A percentile compares a stretch with the other conserved stretches of the same genome.
phyloP scores from a whole-genome alignment of 2,888 invertebrate genomes.

The Hypsopygia costalis region DNA sequence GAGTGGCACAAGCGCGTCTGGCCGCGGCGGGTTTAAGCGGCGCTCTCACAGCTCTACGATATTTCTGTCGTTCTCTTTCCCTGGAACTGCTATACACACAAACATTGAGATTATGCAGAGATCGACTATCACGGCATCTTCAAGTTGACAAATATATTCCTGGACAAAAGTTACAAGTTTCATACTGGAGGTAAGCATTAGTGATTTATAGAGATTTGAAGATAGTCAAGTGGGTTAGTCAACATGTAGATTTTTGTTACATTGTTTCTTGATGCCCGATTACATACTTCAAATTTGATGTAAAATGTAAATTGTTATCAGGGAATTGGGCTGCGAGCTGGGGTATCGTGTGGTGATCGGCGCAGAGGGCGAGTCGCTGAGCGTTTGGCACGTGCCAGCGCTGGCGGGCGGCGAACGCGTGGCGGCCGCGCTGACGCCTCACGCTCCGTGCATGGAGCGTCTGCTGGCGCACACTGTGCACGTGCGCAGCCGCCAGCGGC shows the following conservation, averaged over 20 bases:
- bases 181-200: conserved; percentile 91
- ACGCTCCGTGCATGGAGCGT: conserved; percentile 96
- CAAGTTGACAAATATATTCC: conserved; percentile 95
- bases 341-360: conserved; percentile 94
- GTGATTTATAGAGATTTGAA: too few relatives aligned
- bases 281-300: too few relatives aligned
- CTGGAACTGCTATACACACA: conserved; percentile 94
- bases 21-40: conserved; percentile 89
- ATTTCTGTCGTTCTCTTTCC: conserved; percentile 97
- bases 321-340: conserved; percentile 90
- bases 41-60: conserved; percentile 84
- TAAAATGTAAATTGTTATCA: conserved; percentile 21
- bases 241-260: too few relatives aligned
- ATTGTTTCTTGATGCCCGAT: too few relatives aligned
- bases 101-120: conserved; percentile 91
- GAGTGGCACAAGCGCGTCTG: conserved; percentile 94
- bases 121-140: conserved; percentile 93
- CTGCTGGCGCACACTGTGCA: conserved; percentile 97
- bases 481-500: conserved; percentile 91
- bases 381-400: conserved; percentile 83
- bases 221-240: too few relatives aligned
- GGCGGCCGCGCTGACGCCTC: conserved; percentile 90
- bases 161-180: conserved; percentile 93
- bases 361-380: conserved; percentile 83
- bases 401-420: conserved; percentile 72